Evolutionary conservation across 2,888 invertebrate genomes (phyloP).

Genomic region (Agrochola macilenta): DNA sequence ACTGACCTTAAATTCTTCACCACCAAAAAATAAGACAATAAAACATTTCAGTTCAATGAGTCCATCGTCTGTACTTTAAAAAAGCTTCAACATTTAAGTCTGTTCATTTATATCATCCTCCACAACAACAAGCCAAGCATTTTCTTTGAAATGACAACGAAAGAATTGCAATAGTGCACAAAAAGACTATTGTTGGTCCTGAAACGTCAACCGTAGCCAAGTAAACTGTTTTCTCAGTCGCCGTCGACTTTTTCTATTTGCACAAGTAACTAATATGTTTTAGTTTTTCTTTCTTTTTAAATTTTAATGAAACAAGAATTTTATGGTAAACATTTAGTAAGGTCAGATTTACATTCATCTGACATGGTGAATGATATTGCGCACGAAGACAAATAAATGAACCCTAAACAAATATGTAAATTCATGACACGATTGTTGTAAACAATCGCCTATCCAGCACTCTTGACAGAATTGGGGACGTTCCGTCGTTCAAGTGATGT

Average conservation of each 20-base stretch:
- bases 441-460: constrained; percentile 27
- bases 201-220: constrained; percentile 56
- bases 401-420: constrained; percentile 41
- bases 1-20: neutral
- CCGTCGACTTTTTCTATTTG: constrained; percentile 56
- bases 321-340: constrained; percentile 11
- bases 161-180: constrained; percentile 62
- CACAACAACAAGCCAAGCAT: constrained; percentile 51
- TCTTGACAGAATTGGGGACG: constrained; percentile 17
- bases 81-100: constrained; percentile 20
- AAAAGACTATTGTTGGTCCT: constrained; percentile 52
- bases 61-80: constrained; percentile 18
- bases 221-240: constrained; percentile 54
- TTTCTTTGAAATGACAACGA: constrained; percentile 59
- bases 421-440: constrained; percentile 21
- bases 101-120: constrained; percentile 50
- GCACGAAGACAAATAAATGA: constrained; percentile 26
- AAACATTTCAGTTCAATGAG: constrained; percentile 10
- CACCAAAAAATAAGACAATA: neutral
- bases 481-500: constrained; percentile 34
- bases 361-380: constrained; percentile 16
- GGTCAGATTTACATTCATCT: constrained; percentile 37
- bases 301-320: constrained; percentile 36
- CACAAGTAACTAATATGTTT: constrained; percentile 60
- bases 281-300: constrained; percentile 54